A percentile compares a stretch with the other conserved stretches of the same genome.
phyloP scores from a whole-genome alignment of 2,797 vertebrate species.

The Geotria australis region DNA sequence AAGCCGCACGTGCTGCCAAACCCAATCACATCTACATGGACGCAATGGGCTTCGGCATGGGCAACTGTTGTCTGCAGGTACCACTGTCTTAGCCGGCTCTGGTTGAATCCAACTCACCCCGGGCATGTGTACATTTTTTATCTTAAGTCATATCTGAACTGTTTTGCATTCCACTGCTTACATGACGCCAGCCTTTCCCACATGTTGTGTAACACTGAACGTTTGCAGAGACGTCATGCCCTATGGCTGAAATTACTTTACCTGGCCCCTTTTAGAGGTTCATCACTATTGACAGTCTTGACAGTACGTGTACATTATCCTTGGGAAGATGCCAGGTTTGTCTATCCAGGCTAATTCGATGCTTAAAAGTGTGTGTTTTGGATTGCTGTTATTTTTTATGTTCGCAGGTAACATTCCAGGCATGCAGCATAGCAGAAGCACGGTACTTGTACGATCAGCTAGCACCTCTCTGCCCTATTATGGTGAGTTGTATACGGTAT shows the following conservation, averaged over 20 bases:
- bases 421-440: constrained; percentile 86
- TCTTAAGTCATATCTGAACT: too few relatives aligned
- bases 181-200: too few relatives aligned
- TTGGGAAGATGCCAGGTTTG: too few relatives aligned
- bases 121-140: too few relatives aligned
- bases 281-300: background rate
- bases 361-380: too few relatives aligned
- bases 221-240: background rate
- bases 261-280: background rate
- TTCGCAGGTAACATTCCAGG: constrained; percentile 81
- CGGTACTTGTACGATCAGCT: constrained; percentile 92
- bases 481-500: constrained; percentile 26
- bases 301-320: background rate
- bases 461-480: constrained; percentile 88
- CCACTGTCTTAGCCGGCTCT: background rate
- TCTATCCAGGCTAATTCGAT: too few relatives aligned
- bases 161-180: too few relatives aligned
- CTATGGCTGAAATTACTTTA: background rate
- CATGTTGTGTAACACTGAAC: too few relatives aligned
- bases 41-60: constrained; percentile 95
- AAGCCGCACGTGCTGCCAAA: constrained; percentile 32
- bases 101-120: too few relatives aligned
- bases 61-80: constrained; percentile 95
- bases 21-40: constrained; percentile 93
- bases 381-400: constrained; percentile 1